A percentile compares a stretch with the other conserved stretches of the same genome.
These are phyloP conservation scores for Gerris lacustris DNA, from an alignment of 2,888 invertebrate species.

Conservation along the genomic window DNA sequence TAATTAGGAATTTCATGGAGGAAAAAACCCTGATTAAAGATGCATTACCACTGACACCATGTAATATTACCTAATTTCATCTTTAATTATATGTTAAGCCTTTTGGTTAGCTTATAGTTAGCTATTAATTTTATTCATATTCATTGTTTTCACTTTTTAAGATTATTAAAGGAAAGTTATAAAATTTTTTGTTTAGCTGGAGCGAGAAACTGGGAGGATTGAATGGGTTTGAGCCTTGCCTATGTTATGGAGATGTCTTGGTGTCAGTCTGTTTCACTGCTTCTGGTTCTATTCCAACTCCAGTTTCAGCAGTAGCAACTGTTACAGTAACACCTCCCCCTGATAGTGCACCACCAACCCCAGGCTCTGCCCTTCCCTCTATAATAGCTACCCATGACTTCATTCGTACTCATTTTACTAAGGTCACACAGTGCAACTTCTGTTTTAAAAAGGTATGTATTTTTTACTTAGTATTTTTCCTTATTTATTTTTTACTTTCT, in stretches of 20 bases:
- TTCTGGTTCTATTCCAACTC: constrained; percentile 33
- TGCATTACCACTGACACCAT: too few species aligned
- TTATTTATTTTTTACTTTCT: too few species aligned
- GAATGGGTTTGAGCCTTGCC: constrained; percentile 75
- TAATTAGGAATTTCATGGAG: too few species aligned
- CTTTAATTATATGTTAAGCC: too few species aligned
- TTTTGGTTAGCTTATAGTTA: too few species aligned
- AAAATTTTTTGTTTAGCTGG: constrained; percentile 41
- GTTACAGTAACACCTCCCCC: constrained; percentile 18
- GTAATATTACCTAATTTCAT: too few species aligned
- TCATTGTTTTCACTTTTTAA: too few species aligned
- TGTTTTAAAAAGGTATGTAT: constrained; percentile 73
- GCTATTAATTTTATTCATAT: too few species aligned
- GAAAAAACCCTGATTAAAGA: too few species aligned
- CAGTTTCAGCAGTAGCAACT: constrained; percentile 17
- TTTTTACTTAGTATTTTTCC: background rate
- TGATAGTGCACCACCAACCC: constrained; percentile 14
- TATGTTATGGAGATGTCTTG: constrained; percentile 84
- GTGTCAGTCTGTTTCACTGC: constrained; percentile 56
- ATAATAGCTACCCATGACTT: constrained; percentile 51
- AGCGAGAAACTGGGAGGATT: constrained; percentile 51
- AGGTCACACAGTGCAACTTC: constrained; percentile 82
- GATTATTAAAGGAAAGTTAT: too few species aligned
- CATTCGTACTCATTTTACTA: constrained; percentile 74
- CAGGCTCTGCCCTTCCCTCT: constrained; percentile 17